Conservation (phyloP, 2,888 invertebrate species). For the Caenorhabditis imperialis region DNA sequence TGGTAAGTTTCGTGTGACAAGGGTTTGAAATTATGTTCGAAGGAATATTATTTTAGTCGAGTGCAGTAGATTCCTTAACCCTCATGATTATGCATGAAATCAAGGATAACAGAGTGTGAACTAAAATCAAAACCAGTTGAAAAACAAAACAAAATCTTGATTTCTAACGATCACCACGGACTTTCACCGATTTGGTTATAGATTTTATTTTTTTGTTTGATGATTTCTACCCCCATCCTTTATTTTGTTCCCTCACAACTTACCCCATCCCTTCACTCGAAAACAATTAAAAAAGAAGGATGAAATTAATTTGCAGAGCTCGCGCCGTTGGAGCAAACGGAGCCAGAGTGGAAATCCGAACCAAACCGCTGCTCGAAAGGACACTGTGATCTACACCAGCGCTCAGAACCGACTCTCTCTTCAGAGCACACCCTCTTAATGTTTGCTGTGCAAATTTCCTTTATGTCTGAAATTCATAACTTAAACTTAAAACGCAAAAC, state of each 20-base stretch:
- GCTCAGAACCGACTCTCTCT: conserved; percentile 47
- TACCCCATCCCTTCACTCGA: not conserved
- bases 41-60: not conserved
- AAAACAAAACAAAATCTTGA: too few species aligned
- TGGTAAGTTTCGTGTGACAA: conserved; percentile 48
- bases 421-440: conserved; percentile 42
- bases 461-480: too few species aligned
- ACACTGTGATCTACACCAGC: conserved; percentile 52
- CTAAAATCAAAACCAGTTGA: too few species aligned
- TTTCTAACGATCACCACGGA: too few species aligned
- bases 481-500: too few species aligned
- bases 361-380: conserved; percentile 28
- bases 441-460: not conserved
- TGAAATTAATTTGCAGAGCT: conserved; percentile 28
- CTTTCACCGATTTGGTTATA: not conserved
- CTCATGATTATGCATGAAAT: conserved; percentile 16
- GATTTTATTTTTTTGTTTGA: conserved; percentile 1
- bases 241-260: not conserved
- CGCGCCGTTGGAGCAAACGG: conserved; percentile 52
- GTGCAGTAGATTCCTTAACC: not conserved
- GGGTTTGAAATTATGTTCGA: not conserved
- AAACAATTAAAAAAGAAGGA: too few species aligned
- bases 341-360: conserved; percentile 49
- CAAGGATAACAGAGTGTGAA: too few species aligned
- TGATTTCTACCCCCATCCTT: conserved; percentile 4